Evolutionary conservation across 2,113 vertebrate species (phyloP).

Genomic region (Rhizomys pruinosus): DNA sequence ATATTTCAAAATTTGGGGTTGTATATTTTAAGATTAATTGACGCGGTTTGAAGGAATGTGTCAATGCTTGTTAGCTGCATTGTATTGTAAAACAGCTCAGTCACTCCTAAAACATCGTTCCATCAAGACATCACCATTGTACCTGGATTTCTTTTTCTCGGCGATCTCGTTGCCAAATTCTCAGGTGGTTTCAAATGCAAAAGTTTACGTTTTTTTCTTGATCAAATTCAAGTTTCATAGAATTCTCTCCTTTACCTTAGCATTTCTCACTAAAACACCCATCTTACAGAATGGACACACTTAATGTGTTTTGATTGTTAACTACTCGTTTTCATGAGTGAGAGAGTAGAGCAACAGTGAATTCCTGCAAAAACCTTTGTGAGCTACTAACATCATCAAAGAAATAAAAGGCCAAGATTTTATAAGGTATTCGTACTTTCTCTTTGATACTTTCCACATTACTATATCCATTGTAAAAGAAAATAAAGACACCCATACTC

Average conservation of each 20-base stretch:
- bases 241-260: neutral
- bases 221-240: neutral
- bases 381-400: neutral
- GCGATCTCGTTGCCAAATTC: constrained; percentile 8
- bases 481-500: neutral
- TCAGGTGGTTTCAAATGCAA: neutral
- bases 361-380: neutral
- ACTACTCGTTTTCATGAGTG: neutral
- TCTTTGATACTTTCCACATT: neutral
- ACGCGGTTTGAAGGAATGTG: neutral
- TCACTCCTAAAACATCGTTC: neutral
- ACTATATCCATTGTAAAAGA: neutral
- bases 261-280: neutral
- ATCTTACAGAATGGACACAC: neutral
- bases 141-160: neutral
- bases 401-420: constrained; percentile 33
- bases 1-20: neutral
- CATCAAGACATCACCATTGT: neutral
- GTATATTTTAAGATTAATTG: neutral
- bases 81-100: neutral
- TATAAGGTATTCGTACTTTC: constrained; percentile 1
- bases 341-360: neutral
- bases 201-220: neutral
- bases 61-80: neutral
- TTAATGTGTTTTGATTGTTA: neutral